Base-by-base conservation (phyloP, 2,797 vertebrate genomes). In the Percopsis omiscomaycus region DNA sequence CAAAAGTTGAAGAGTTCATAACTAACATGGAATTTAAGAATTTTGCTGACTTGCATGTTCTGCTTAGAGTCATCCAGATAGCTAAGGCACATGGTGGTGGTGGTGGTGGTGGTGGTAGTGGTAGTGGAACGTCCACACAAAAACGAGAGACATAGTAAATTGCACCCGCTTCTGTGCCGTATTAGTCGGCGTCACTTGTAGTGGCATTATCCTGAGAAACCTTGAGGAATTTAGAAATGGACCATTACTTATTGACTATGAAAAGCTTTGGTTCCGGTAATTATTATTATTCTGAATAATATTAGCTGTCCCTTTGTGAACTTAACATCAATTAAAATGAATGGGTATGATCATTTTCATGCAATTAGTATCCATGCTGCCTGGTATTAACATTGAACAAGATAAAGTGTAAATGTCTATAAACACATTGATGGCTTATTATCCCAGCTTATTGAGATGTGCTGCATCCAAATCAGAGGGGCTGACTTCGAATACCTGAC, bases 71-170 rank as follows among this genome's bases (percentile, higher is more conserved):
- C 37, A 37, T 28, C 15, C 29, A 32, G 32, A 45, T 49, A 13
- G 22, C 59, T 72, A 88, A 89, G 87, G 87, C 86, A 86, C 77
- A 9, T n/a, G 16, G 75, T 81, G 82, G 37, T 42, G 9, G 9
- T 42, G 8, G 37, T 9, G 37, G 22, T 22, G 8, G 37, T 42
- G 37, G 37, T 42, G 9, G 9, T 42, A 42, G 37, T 9, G 37
- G 22, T 22, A 42, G 37, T 42, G 37, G 48, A 10, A 68, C 32
- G 51, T 64, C 22, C 22, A 48, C 2, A 16, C 10, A 51, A 28
- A 50, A 62, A 67, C 70, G 22, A 14, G 22, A 16, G 30, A 22
- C 16, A 44, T 14, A 29, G 46, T 5, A 8, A 22, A 29, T 4
- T 4, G n/a, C 44, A 64, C 37, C 1, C 14, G 45, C 49, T 51